phyloP scores from a whole-genome alignment of 1,140 invertebrate genomes.

The Cotesia typhae region DNA sequence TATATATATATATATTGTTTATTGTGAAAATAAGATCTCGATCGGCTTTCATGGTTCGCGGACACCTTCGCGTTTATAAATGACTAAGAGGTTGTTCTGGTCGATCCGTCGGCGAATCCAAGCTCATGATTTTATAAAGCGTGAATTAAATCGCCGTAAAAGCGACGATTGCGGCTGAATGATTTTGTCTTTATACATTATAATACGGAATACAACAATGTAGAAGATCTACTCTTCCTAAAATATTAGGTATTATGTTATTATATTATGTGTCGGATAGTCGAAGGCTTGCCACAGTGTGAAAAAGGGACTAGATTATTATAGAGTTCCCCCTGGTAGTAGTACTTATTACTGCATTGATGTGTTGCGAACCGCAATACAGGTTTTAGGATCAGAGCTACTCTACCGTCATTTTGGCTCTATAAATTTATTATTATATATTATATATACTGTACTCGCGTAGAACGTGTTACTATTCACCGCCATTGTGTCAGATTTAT shows the following conservation, averaged over 20 bases:
- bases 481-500: conserved; percentile 42
- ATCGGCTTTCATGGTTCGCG: conserved; percentile 4
- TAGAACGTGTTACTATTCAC: conserved; percentile 30
- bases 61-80: too few relatives aligned
- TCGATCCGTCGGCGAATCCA: too few relatives aligned
- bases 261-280: background rate
- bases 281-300: conserved; percentile 24
- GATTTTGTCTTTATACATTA: background rate
- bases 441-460: background rate
- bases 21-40: background rate
- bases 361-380: conserved; percentile 41
- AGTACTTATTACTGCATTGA: conserved; percentile 16
- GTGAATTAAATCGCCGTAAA: conserved; percentile 36
- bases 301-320: conserved; percentile 24
- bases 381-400: conserved; percentile 41
- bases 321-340: conserved; percentile 12
- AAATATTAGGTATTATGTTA: background rate
- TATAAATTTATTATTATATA: too few relatives aligned
- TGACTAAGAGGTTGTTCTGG: too few relatives aligned
- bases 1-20: too few relatives aligned
- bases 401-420: too few relatives aligned
- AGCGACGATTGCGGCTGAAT: conserved; percentile 4
- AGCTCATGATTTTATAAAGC: background rate
- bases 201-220: too few relatives aligned
- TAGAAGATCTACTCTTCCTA: too few relatives aligned